Evolutionary conservation across 2,113 vertebrate genomes (phyloP), one percentile per base, ranked within the genome.

Genomic region (Eclectus roratus): DNA sequence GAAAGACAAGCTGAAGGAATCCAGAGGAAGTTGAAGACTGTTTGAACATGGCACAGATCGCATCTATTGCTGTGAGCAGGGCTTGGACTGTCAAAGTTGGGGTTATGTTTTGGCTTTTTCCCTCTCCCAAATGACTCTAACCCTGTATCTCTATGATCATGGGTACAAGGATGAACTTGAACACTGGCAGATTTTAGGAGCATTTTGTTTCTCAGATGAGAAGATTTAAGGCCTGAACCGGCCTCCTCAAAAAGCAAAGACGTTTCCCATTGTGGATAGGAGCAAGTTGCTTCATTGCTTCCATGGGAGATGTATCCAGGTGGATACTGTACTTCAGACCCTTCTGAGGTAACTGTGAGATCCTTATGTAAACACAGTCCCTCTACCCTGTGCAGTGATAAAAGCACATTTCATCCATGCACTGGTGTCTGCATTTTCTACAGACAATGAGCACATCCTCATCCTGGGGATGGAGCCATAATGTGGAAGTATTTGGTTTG

Each of bases 351-450:
- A 79, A 21, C 58, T 50, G 29, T 16, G 68, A 85, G 58, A 13
- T 70, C 46, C n/a, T 55, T 0, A 0, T 84, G 10, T 58, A 61
- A 55, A 18, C 1, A 2, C 46, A 7, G 17, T 31, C 55, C 14
- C 3, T 31, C 65, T 78, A 50, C 37, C 39, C 39, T 66, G 64
- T 49, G 33, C 58, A 13, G 0, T 7, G 69, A n/a, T 31, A 19
- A 37, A 33, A 49, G 10, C 21, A 13, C 52, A 17, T 43, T 39
- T 55, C 66, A 28, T 60, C 71, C 25, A 0, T 44, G 9, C 19
- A 4, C 25, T 43, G 52, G 2, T 11, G 4, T 28, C 37, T 80
- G 69, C 29, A 2, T 31, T 43, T 80, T 64, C 60, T 24, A 17
- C n/a, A 55, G 23, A 31, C 15, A 37, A 3, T 8, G 10, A 46